phyloP scores from a whole-genome alignment of 2,888 invertebrate species.

The Xylophagus ater region DNA sequence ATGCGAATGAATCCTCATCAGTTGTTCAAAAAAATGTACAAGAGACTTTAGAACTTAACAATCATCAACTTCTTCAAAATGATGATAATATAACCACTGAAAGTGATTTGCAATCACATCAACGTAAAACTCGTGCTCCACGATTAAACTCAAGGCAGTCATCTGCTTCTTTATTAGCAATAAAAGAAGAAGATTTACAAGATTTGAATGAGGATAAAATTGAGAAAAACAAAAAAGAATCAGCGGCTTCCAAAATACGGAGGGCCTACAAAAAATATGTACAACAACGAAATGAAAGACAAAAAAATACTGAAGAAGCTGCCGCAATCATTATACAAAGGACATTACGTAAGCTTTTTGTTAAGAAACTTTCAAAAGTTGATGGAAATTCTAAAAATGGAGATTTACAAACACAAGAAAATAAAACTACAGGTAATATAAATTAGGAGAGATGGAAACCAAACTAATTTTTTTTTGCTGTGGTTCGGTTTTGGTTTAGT shows the following conservation, averaged over 20 bases:
- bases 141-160: slow-evolving; percentile 12
- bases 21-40: no score
- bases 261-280: slow-evolving; percentile 5
- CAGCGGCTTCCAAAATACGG: slow-evolving; percentile 16
- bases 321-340: slow-evolving; percentile 48
- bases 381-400: no score
- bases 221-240: slow-evolving; percentile 13
- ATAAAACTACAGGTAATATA: no score
- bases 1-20: no score
- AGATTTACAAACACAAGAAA: no score
- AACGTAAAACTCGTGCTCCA: slow-evolving; percentile 9
- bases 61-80: no score
- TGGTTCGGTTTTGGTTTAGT: no score
- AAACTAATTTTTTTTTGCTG: no score
- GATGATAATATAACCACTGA: no score
- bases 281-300: neutral
- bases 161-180: slow-evolving; percentile 12
- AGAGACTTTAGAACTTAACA: no score
- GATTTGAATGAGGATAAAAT: slow-evolving; percentile 9
- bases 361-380: no score
- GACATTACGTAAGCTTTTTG: slow-evolving; percentile 43
- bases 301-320: slow-evolving; percentile 42
- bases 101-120: slow-evolving; percentile 5
- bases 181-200: slow-evolving; percentile 10
- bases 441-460: no score